phyloP scores from a whole-genome alignment of 2,888 invertebrate species.

The Nematopogon swammerdamellus region DNA sequence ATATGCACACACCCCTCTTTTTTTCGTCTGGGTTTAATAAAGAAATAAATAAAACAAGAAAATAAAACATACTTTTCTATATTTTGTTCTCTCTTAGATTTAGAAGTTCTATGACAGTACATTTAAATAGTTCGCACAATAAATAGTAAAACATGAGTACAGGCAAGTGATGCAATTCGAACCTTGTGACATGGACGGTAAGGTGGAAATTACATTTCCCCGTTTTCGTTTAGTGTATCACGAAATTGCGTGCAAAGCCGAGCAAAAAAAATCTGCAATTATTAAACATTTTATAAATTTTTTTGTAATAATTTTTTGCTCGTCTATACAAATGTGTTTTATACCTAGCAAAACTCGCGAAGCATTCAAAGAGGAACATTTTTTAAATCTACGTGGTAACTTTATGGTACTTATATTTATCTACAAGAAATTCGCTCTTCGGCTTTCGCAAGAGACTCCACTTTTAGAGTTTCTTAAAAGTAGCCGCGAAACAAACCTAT shows the following conservation, averaged over 20 bases:
- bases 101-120: slow-evolving; percentile 8
- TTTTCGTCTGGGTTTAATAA: too few relatives aligned
- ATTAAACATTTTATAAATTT: background rate
- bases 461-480: too few relatives aligned
- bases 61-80: slow-evolving; percentile 21
- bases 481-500: background rate
- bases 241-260: too few relatives aligned
- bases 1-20: too few relatives aligned
- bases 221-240: too few relatives aligned
- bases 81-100: slow-evolving; percentile 40
- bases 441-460: too few relatives aligned
- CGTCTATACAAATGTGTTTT: background rate
- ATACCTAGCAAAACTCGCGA: background rate
- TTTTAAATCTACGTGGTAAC: background rate
- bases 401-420: background rate
- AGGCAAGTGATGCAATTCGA: background rate
- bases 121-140: background rate
- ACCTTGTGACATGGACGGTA: background rate
- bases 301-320: background rate
- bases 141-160: background rate
- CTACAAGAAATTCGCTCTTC: background rate
- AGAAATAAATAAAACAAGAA: slow-evolving; percentile 4
- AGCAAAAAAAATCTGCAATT: too few relatives aligned
- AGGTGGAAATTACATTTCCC: background rate
- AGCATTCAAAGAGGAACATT: background rate